These are phyloP conservation scores for Paramuricea clavata DNA, from an alignment of 92 coral and sea anemone genomes.

Conservation along the genomic window DNA sequence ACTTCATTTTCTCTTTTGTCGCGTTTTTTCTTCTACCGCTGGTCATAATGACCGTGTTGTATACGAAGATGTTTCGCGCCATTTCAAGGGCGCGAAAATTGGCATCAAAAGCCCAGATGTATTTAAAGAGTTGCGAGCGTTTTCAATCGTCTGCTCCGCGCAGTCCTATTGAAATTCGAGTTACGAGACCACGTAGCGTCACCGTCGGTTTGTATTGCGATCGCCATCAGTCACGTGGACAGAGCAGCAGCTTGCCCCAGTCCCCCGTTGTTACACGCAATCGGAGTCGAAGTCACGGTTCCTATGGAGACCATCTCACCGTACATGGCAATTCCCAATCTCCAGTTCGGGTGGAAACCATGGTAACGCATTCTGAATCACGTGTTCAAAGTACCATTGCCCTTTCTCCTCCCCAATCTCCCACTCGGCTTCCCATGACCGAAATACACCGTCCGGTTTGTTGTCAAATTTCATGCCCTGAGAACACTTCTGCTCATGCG, in stretches of 20 bases:
- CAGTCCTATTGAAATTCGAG: constrained; percentile 1
- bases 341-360: neutral
- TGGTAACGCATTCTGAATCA: neutral
- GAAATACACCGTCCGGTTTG: neutral
- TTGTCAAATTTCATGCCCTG: neutral
- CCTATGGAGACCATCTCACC: constrained; percentile 13
- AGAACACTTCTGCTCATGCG: neutral
- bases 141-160: neutral
- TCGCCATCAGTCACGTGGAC: neutral
- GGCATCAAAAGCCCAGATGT: constrained; percentile 14
- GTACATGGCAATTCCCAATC: neutral
- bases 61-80: constrained; percentile 65
- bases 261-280: neutral
- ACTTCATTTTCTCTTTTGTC: constrained; percentile 57
- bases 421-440: neutral
- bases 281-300: constrained; percentile 21
- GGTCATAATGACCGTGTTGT: constrained; percentile 51
- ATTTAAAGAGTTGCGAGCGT: neutral
- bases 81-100: constrained; percentile 34
- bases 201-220: neutral
- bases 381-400: neutral
- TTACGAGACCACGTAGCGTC: constrained; percentile 16
- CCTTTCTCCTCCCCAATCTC: neutral
- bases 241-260: neutral
- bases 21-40: constrained; percentile 63